Percentiles rank a stretch among this genome's conserved stretches.
Evolutionary conservation across 2,797 vertebrate genomes (phyloP).

Genomic region (Argya squamiceps): DNA sequence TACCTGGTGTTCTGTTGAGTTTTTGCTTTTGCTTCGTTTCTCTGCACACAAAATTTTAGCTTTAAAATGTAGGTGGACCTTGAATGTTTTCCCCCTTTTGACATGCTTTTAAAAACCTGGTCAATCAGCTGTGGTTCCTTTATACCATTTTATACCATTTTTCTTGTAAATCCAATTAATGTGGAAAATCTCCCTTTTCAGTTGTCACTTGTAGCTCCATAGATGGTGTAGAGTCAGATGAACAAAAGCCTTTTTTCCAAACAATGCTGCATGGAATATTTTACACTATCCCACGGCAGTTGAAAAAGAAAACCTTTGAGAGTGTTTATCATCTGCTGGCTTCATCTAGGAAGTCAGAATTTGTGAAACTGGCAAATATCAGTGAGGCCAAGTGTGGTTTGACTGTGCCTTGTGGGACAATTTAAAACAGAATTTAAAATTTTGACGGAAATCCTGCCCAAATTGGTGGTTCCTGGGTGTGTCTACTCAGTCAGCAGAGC

Average conservation of each 20-base stretch:
- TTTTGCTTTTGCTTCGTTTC: not conserved
- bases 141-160: not conserved
- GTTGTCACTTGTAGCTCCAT: not conserved
- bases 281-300: fast-evolving
- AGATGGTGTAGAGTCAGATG: not conserved
- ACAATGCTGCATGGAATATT: not conserved
- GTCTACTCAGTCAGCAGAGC: not conserved
- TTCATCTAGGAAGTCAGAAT: not conserved
- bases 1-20: not conserved
- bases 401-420: not conserved
- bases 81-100: fast-evolving
- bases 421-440: too few relatives aligned
- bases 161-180: not conserved
- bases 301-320: not conserved
- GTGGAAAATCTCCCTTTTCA: not conserved
- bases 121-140: not conserved
- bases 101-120: not conserved
- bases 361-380: not conserved
- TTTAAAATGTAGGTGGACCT: not conserved
- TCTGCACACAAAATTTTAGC: not conserved
- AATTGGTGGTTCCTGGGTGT: not conserved
- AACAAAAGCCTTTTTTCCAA: not conserved
- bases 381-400: not conserved
- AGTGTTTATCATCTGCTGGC: not conserved
- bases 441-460: not conserved